These are phyloP conservation scores for Artemia sinica DNA, from an alignment of 2,888 invertebrate genomes.

Conservation along the genomic window DNA sequence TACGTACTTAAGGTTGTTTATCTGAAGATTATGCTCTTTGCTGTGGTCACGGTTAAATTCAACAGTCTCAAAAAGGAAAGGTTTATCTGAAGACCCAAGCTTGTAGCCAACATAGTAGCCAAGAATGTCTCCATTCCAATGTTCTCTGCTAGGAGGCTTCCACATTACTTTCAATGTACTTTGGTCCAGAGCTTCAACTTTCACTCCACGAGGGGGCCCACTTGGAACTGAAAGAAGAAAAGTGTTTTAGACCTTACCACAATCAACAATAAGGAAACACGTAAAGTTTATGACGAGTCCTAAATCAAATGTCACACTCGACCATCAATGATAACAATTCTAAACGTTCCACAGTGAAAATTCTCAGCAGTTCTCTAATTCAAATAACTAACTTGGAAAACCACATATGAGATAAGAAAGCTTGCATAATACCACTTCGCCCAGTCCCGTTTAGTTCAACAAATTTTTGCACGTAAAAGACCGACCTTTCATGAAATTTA, in stretches of 20 bases:
- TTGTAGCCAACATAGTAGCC: constrained; percentile 83
- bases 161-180: constrained; percentile 64
- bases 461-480: too few species aligned
- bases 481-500: too few species aligned
- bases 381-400: too few species aligned
- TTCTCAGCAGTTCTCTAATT: too few species aligned
- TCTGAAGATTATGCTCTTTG: constrained; percentile 69
- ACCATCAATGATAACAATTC: background rate
- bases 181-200: constrained; percentile 70
- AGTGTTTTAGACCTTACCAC: background rate
- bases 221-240: constrained; percentile 41
- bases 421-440: too few species aligned
- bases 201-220: constrained; percentile 62
- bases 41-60: constrained; percentile 79
- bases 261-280: constrained; percentile 12
- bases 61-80: constrained; percentile 74
- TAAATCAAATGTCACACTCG: too few species aligned
- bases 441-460: too few species aligned
- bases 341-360: background rate
- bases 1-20: constrained; percentile 52
- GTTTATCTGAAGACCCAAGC: constrained; percentile 52
- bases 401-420: too few species aligned
- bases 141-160: constrained; percentile 72
- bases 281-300: too few species aligned
- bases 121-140: constrained; percentile 80